Conservation (phyloP, 2,888 invertebrate species). For the Heliconius charithonia region DNA sequence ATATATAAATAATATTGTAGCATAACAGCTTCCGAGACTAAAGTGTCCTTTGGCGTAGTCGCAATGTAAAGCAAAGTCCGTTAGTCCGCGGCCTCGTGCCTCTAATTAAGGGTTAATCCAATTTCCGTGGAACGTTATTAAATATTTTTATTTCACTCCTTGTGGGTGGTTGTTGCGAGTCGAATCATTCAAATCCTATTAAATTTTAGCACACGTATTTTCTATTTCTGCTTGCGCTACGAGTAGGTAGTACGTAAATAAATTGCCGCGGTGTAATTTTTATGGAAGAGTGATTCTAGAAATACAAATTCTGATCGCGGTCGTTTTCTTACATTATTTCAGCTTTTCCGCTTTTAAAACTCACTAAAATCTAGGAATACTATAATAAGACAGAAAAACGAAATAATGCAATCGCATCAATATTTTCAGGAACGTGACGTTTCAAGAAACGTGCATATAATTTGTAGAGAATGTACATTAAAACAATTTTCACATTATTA, state of each 20-base stretch:
- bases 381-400: neutral
- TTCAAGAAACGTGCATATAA: neutral
- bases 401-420: neutral
- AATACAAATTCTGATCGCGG: neutral
- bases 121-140: slow-evolving; percentile 23
- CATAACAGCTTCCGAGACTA: slow-evolving; percentile 7
- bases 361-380: too few species aligned
- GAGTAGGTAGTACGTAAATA: neutral
- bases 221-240: neutral
- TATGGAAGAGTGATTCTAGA: slow-evolving; percentile 4
- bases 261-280: neutral
- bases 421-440: neutral
- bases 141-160: slow-evolving; percentile 30
- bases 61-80: slow-evolving; percentile 22
- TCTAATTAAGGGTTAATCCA: slow-evolving; percentile 31
- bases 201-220: slow-evolving; percentile 10
- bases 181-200: slow-evolving; percentile 10
- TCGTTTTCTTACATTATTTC: neutral
- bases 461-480: neutral
- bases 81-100: slow-evolving; percentile 24
- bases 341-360: too few species aligned
- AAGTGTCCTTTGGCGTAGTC: slow-evolving; percentile 24
- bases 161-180: slow-evolving; percentile 16
- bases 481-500: neutral
- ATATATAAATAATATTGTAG: slow-evolving; percentile 14